Percentiles rank a stretch among this genome's conserved stretches.
phyloP scores from a whole-genome alignment of 2,888 invertebrate genomes.

The Fragum sueziense region DNA sequence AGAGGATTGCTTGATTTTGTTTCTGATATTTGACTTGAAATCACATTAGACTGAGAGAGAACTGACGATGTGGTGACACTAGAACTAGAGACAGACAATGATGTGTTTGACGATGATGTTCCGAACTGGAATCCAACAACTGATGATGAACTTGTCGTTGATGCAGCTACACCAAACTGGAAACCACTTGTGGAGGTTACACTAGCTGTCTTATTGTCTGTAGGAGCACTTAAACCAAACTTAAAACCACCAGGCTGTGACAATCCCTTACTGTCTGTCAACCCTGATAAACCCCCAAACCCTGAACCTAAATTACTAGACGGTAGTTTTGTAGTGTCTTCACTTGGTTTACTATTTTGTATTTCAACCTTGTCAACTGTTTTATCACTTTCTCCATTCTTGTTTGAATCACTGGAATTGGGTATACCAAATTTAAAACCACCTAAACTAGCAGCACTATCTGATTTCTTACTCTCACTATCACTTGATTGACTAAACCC shows the following conservation, averaged over 20 bases:
- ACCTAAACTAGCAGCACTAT: background rate
- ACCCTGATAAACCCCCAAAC: slow-evolving; percentile 7
- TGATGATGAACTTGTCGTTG: slow-evolving; percentile 4
- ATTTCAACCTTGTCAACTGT: background rate
- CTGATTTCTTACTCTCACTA: slow-evolving; percentile 8
- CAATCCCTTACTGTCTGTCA: background rate
- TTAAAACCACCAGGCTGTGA: slow-evolving; percentile 36
- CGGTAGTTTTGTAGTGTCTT: background rate
- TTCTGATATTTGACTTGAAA: slow-evolving; percentile 5
- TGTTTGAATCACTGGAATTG: slow-evolving; percentile 11
- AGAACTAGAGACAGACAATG: slow-evolving; percentile 11
- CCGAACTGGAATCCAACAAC: slow-evolving; percentile 48
- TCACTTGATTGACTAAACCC: slow-evolving; percentile 6
- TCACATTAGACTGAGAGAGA: slow-evolving; percentile 1
- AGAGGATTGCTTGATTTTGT: slow-evolving; percentile 13
- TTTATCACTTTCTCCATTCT: slow-evolving; percentile 9
- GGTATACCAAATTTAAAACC: slow-evolving; percentile 23
- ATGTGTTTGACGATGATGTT: slow-evolving; percentile 17
- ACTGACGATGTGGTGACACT: slow-evolving; percentile 2
- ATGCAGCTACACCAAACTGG: slow-evolving; percentile 42
- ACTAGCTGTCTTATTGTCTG: slow-evolving; percentile 19
- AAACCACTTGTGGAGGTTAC: slow-evolving; percentile 31
- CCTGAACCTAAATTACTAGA: background rate
- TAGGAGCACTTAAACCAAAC: slow-evolving; percentile 26
- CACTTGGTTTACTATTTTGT: background rate